These are phyloP conservation scores for Drosophila rufa DNA, from an alignment of 1,140 invertebrate genomes.

Conservation along the genomic window DNA sequence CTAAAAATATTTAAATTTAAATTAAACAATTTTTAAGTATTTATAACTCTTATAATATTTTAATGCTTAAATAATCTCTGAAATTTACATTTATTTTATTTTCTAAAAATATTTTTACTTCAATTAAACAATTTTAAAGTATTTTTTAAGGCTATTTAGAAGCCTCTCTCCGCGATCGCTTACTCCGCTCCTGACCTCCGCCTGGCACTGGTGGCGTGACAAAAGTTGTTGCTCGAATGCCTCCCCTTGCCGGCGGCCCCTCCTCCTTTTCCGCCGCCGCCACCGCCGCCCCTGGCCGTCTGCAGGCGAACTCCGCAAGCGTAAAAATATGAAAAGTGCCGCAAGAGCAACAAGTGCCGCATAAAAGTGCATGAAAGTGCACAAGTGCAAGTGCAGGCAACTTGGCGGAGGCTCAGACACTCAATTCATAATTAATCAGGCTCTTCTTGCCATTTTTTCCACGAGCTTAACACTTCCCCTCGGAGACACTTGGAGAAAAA, in stretches of 20 bases:
- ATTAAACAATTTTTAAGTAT: background rate
- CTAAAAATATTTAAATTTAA: background rate
- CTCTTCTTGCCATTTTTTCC: slow-evolving; percentile 27
- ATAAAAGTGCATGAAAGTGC: slow-evolving; percentile 22
- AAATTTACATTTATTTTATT: background rate
- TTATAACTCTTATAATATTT: too few species aligned
- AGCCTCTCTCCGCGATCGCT: background rate
- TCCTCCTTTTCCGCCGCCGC: background rate
- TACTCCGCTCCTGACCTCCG: slow-evolving; percentile 42
- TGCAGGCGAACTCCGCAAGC: slow-evolving; percentile 64
- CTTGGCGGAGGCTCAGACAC: slow-evolving; percentile 44
- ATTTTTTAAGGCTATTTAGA: too few species aligned
- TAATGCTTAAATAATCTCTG: too few species aligned
- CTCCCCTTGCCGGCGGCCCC: slow-evolving; percentile 53
- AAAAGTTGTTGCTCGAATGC: slow-evolving; percentile 80
- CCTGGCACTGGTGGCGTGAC: slow-evolving; percentile 56
- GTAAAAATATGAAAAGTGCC: slow-evolving; percentile 81
- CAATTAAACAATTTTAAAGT: too few species aligned
- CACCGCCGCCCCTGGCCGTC: background rate
- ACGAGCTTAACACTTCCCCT: slow-evolving; percentile 35
- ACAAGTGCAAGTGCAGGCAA: slow-evolving; percentile 53
- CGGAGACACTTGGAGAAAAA: background rate
- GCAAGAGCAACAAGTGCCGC: slow-evolving; percentile 52
- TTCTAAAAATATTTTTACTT: too few species aligned
- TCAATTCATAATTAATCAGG: slow-evolving; percentile 80